Percentiles rank a stretch among this genome's conserved stretches.
Conservation (phyloP, 2,888 invertebrate species). For the Drosophila picticornis region DNA sequence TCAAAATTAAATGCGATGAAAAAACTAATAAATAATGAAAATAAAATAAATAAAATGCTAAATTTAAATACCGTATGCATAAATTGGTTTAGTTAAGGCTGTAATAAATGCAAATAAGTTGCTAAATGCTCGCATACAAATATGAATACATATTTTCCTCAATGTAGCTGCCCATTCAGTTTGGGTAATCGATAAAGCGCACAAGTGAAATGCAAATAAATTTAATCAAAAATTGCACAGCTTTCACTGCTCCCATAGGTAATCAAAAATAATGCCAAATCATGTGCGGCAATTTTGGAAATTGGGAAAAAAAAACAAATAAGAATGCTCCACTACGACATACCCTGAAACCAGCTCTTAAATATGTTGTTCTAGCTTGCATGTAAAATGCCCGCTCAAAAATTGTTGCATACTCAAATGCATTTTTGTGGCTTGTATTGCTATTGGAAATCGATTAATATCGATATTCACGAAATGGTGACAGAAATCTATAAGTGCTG, state of each 20-base stretch:
- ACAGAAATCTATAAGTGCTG: background rate
- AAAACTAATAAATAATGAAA: background rate
- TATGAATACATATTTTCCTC: background rate
- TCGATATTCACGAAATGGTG: background rate
- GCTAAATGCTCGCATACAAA: background rate
- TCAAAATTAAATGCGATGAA: background rate
- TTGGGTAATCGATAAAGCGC: conserved; percentile 34
- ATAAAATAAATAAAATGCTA: background rate
- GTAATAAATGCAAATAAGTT: conserved; percentile 3
- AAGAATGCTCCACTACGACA: background rate
- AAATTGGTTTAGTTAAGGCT: conserved; percentile 4
- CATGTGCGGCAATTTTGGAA: conserved; percentile 43
- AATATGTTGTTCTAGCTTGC: background rate
- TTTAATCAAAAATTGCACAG: conserved; percentile 13
- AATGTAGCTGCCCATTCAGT: conserved; percentile 8
- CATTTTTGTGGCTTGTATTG: background rate
- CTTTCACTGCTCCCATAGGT: conserved; percentile 15
- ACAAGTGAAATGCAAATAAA: conserved; percentile 14
- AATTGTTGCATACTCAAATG: background rate
- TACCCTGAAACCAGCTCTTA: background rate
- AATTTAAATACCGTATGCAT: conserved; percentile 4
- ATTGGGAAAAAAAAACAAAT: conserved; percentile 5
- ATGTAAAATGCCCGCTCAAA: background rate
- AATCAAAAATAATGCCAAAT: conserved; percentile 47
- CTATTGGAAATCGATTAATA: background rate